These are phyloP conservation scores for Rhipidura dahli DNA, from an alignment of 2,113 vertebrate genomes.

Conservation along the genomic window DNA sequence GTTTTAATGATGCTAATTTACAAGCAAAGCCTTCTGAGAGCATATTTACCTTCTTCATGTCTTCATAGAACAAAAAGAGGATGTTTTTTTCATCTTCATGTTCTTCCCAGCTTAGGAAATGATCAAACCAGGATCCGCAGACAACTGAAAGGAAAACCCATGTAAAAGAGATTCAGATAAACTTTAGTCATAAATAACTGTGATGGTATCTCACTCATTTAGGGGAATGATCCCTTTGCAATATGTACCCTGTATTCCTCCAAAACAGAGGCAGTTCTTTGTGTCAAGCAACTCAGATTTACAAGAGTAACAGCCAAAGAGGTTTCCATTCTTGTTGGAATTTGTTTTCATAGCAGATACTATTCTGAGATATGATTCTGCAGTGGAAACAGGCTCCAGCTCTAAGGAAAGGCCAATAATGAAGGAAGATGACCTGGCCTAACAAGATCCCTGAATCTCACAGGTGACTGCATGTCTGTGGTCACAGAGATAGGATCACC, in stretches of 20 bases:
- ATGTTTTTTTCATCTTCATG: conserved; percentile 61
- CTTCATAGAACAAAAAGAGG: conserved; percentile 74
- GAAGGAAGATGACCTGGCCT: background rate
- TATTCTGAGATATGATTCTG: background rate
- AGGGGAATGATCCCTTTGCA: background rate
- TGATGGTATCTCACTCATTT: background rate
- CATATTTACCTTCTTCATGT: conserved; percentile 76
- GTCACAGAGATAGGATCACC: background rate
- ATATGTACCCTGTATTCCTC: background rate
- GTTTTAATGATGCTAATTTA: background rate
- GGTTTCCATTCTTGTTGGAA: background rate
- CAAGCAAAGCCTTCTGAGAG: background rate
- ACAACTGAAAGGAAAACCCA: conserved; percentile 63
- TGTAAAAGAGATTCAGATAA: background rate
- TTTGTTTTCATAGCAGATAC: background rate
- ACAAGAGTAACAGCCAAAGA: background rate
- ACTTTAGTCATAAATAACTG: background rate
- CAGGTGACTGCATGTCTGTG: background rate
- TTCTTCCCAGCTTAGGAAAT: conserved; percentile 73
- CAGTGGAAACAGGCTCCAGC: background rate
- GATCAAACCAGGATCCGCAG: conserved; percentile 77
- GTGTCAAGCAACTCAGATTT: background rate
- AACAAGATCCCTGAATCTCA: background rate
- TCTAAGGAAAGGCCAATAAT: background rate
- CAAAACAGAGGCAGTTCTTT: background rate